Conservation (phyloP, 2,113 vertebrate species). For the Syngnathoides biaculeatus region DNA sequence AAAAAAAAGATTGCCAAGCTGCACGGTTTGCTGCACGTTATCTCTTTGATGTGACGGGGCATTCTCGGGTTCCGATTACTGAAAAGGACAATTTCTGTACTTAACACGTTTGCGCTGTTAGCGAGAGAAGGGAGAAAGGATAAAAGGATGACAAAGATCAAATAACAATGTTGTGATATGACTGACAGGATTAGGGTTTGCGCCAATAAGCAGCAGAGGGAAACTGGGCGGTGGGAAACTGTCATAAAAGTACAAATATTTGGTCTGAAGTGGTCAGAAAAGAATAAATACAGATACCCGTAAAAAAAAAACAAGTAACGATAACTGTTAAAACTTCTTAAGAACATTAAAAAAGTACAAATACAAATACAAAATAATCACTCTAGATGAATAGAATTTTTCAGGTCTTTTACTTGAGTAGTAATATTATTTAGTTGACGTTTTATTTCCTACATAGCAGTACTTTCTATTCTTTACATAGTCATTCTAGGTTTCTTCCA, state of each 20-base stretch:
- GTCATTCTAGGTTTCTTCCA: not conserved
- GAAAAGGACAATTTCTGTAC: constrained; percentile 65
- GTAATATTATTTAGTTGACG: not conserved
- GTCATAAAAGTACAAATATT: too few species aligned
- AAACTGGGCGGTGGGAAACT: not conserved
- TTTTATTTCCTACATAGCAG: not conserved
- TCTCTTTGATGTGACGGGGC: constrained; percentile 69
- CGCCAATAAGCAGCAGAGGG: constrained; percentile 53
- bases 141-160: constrained; percentile 40
- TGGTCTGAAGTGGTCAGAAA: not conserved
- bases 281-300: not conserved
- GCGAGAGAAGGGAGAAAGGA: constrained; percentile 18
- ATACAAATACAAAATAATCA: not conserved
- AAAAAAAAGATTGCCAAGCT: constrained; percentile 61
- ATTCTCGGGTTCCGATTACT: constrained; percentile 63
- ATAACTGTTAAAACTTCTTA: too few species aligned
- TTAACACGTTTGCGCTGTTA: constrained; percentile 62
- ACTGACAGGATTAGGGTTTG: constrained; percentile 59
- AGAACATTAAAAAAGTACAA: not conserved
- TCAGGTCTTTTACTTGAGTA: not conserved
- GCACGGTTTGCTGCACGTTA: constrained; percentile 49
- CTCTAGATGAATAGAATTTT: not conserved
- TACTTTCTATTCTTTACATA: not conserved
- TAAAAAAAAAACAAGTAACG: too few species aligned
- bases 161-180: constrained; percentile 59